phyloP scores from a whole-genome alignment of 2,888 invertebrate genomes.

The Drosophila percnosoma region DNA sequence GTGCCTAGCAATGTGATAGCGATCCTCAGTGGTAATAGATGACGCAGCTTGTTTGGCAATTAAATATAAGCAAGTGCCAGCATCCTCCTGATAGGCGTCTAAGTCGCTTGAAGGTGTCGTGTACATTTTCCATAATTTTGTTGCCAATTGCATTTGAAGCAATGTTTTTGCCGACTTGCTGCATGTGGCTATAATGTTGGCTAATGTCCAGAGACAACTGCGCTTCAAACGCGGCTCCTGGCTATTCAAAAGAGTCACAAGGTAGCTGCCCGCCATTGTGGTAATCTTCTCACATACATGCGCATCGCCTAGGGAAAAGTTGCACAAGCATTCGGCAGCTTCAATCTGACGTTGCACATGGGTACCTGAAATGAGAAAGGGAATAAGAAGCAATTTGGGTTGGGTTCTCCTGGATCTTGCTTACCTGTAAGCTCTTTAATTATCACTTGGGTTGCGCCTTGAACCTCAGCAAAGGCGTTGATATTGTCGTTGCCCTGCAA shows the following conservation, averaged over 20 bases:
- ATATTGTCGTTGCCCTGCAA: constrained; percentile 81
- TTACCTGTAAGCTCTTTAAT: constrained; percentile 83
- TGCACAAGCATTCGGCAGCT: constrained; percentile 83
- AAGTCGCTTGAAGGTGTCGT: constrained; percentile 28
- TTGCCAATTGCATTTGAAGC: constrained; percentile 80
- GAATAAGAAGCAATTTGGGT: background rate
- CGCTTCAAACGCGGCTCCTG: constrained; percentile 73
- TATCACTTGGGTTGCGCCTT: constrained; percentile 82
- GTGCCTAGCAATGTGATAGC: constrained; percentile 54
- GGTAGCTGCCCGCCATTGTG: constrained; percentile 79
- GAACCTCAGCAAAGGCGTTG: constrained; percentile 74
- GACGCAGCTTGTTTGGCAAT: constrained; percentile 51
- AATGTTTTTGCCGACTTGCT: constrained; percentile 70
- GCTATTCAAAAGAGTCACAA: constrained; percentile 80
- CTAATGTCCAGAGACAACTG: constrained; percentile 82
- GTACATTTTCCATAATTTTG: constrained; percentile 78
- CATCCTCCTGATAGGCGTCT: constrained; percentile 69
- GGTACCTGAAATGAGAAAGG: constrained; percentile 61
- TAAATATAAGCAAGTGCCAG: constrained; percentile 73
- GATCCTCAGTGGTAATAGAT: constrained; percentile 60
- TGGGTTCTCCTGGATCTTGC: too few relatives aligned
- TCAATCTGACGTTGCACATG: constrained; percentile 75
- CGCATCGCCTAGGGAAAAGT: constrained; percentile 81
- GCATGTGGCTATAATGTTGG: constrained; percentile 79
- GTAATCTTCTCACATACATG: constrained; percentile 82